phyloP scores from a whole-genome alignment of 2,797 vertebrate species.

The Sebastiscus tertius region DNA sequence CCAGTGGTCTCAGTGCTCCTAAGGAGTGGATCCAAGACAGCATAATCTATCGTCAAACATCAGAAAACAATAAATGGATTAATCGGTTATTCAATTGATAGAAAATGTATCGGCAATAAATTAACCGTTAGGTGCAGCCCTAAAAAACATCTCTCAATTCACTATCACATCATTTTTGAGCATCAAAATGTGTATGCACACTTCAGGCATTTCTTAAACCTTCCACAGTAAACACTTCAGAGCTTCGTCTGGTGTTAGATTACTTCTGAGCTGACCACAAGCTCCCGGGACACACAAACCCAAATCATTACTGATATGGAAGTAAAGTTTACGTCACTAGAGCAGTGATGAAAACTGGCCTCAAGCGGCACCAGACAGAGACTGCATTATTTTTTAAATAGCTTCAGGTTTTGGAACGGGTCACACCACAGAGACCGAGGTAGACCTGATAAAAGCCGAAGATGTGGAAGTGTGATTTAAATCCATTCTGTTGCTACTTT shows the following conservation, averaged over 20 bases:
- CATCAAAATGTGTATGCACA: neutral
- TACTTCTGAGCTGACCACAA: neutral
- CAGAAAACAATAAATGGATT: neutral
- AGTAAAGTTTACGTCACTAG: neutral
- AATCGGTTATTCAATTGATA: neutral
- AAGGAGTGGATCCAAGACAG: neutral
- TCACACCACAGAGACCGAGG: neutral
- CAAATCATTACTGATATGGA: neutral
- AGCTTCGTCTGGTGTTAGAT: neutral
- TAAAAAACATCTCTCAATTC: neutral
- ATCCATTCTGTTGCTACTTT: neutral
- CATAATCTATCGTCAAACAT: neutral
- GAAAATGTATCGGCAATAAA: neutral
- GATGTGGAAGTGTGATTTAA: neutral
- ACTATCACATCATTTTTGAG: neutral
- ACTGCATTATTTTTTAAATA: neutral
- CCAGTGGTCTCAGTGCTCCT: no score
- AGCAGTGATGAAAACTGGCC: neutral
- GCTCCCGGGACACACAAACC: neutral
- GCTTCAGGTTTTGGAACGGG: neutral
- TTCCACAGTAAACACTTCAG: accelerated
- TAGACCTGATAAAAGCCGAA: neutral
- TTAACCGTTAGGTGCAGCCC: neutral
- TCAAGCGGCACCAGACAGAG: neutral
- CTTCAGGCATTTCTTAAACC: neutral